These are phyloP conservation scores for Plusia festucae DNA, from an alignment of 2,888 invertebrate genomes.

Conservation along the genomic window DNA sequence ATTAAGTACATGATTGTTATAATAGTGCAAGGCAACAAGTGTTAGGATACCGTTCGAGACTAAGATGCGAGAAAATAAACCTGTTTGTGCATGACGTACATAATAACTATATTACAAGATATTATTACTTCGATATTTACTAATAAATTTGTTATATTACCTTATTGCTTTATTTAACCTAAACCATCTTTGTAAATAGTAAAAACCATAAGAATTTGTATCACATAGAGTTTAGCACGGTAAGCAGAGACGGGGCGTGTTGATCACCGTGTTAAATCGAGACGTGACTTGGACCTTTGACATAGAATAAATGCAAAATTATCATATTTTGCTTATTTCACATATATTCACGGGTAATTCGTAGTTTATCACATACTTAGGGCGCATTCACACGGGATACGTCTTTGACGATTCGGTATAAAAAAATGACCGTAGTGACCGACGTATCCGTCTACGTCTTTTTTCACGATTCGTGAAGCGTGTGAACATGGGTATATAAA, in stretches of 20 bases:
- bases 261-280: slow-evolving; percentile 12
- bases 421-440: too few species aligned
- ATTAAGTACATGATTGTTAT: slow-evolving; percentile 55
- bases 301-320: slow-evolving; percentile 53
- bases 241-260: not conserved
- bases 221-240: slow-evolving; percentile 9
- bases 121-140: slow-evolving; percentile 49
- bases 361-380: slow-evolving; percentile 46
- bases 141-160: slow-evolving; percentile 55
- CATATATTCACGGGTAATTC: slow-evolving; percentile 28
- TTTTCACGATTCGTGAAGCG: too few species aligned
- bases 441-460: too few species aligned
- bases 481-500: too few species aligned
- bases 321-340: slow-evolving; percentile 51
- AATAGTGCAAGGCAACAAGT: slow-evolving; percentile 57
- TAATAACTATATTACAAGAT: slow-evolving; percentile 38
- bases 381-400: too few species aligned
- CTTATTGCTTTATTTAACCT: slow-evolving; percentile 53
- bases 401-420: too few species aligned
- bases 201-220: slow-evolving; percentile 46
- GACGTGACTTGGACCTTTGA: slow-evolving; percentile 36
- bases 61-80: slow-evolving; percentile 37
- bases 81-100: slow-evolving; percentile 54
- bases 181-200: slow-evolving; percentile 50
- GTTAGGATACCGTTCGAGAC: slow-evolving; percentile 41